Conservation (phyloP, 2,113 vertebrate genomes). For the Erythrolamprus reginae region DNA sequence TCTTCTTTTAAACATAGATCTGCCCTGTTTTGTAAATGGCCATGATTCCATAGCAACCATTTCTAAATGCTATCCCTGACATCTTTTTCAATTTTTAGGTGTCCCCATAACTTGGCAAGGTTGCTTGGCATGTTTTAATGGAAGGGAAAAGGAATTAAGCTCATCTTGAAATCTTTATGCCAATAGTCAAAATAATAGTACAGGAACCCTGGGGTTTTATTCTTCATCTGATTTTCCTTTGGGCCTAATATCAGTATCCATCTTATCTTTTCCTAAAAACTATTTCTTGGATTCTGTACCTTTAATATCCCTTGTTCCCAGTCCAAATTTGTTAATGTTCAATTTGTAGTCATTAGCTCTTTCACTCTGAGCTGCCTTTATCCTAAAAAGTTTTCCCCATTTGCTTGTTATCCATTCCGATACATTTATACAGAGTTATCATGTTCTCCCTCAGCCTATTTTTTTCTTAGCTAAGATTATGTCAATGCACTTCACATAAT, state of each 20-base stretch:
- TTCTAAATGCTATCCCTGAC: not conserved
- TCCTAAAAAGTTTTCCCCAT: not conserved
- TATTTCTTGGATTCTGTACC: not conserved
- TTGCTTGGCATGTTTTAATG: not conserved
- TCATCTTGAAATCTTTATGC: not conserved
- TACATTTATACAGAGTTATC: not conserved
- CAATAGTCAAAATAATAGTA: not conserved
- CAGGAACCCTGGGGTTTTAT: not conserved
- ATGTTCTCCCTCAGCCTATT: not conserved
- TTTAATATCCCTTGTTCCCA: not conserved
- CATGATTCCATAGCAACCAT: not conserved
- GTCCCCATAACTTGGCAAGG: not conserved
- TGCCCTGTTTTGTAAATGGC: not conserved
- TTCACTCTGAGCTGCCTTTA: constrained; percentile 15
- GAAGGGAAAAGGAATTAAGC: not conserved
- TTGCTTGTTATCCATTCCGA: not conserved
- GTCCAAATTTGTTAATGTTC: not conserved
- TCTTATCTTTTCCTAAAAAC: not conserved
- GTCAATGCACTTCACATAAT: constrained; percentile 7
- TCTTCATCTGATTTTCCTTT: not conserved
- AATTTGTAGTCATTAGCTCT: constrained; percentile 8
- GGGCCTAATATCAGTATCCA: not conserved
- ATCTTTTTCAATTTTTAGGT: not conserved
- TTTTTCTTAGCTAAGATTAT: constrained; percentile 6
- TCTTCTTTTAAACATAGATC: not conserved